These are phyloP conservation scores for Crotalus helleri DNA, from an alignment of 2,113 vertebrate species.

Conservation along the genomic window DNA sequence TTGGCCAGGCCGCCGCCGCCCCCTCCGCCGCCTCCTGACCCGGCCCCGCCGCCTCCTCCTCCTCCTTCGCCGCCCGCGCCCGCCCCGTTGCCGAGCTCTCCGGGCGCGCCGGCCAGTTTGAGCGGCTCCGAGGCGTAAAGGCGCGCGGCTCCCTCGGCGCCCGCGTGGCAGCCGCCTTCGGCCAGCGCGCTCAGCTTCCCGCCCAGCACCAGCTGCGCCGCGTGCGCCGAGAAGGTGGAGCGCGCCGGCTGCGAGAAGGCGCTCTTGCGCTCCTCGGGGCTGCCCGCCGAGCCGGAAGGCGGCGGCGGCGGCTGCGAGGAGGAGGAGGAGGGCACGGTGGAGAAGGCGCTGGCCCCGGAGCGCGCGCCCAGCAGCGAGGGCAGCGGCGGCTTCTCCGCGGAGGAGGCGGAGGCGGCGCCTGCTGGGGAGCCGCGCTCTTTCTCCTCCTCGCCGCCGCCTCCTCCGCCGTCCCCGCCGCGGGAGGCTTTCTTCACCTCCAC, in stretches of 20 bases:
- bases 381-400: constrained; percentile 41
- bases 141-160: constrained; percentile 79
- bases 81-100: constrained; percentile 72
- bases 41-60: constrained; percentile 38
- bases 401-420: neutral
- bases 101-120: constrained; percentile 79
- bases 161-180: constrained; percentile 73
- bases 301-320: no score
- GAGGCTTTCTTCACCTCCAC: constrained; percentile 88
- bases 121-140: constrained; percentile 86
- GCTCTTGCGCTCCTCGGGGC: constrained; percentile 81
- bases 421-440: constrained; percentile 45
- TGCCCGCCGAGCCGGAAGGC: constrained; percentile 43
- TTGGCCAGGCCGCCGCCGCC: constrained; percentile 76
- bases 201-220: constrained; percentile 83
- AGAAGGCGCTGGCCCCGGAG: constrained; percentile 79
- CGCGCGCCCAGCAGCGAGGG: constrained; percentile 37
- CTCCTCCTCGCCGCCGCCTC: constrained; percentile 48
- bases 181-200: constrained; percentile 76
- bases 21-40: constrained; percentile 36
- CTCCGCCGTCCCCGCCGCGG: constrained; percentile 51
- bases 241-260: constrained; percentile 91
- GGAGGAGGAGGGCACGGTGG: constrained; percentile 66
- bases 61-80: constrained; percentile 60
- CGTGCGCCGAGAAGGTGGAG: constrained; percentile 85